Evolutionary conservation across 2,797 vertebrate species (phyloP).

Genomic region (Sebastes diploproa): DNA sequence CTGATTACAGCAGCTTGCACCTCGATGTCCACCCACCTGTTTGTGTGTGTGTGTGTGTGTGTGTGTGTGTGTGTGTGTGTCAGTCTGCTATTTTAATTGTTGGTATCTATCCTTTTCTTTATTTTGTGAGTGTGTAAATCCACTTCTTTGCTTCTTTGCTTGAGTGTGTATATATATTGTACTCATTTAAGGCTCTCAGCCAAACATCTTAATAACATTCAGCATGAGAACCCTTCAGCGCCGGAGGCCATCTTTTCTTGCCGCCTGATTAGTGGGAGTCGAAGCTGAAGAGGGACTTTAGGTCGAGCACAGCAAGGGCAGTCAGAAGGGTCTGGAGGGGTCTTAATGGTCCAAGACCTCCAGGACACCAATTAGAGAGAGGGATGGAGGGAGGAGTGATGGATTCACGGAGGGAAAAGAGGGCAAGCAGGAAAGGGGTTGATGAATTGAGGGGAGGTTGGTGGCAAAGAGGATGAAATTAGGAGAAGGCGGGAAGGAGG

Average conservation of each 20-base stretch:
- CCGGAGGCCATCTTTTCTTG: not conserved
- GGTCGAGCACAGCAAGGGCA: slow-evolving; percentile 33
- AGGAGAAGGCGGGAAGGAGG: not conserved
- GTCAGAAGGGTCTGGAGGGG: slow-evolving; percentile 28
- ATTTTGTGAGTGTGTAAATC: not conserved
- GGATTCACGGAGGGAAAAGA: not conserved
- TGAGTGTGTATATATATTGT: not conserved
- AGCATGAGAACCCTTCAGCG: slow-evolving; percentile 1
- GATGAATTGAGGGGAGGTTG: not conserved
- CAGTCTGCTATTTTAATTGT: slow-evolving; percentile 11
- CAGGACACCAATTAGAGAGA: slow-evolving; percentile 42
- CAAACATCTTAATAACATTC: not conserved
- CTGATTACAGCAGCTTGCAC: slow-evolving; percentile 24
- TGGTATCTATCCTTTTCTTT: not conserved
- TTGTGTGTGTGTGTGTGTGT: too few relatives aligned
- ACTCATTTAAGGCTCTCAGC: slow-evolving; percentile 2
- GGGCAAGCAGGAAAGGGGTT: not conserved
- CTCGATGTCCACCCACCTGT: slow-evolving; percentile 27
- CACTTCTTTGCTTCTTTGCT: too few relatives aligned
- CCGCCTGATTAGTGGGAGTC: slow-evolving; percentile 16
- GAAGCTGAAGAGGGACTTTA: slow-evolving; percentile 2
- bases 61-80: not conserved
- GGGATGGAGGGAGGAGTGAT: not conserved
- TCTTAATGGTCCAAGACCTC: slow-evolving; percentile 35
- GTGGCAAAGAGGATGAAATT: not conserved